Evolutionary conservation across 2,797 vertebrate genomes (phyloP), one percentile per base, ranked within the genome.

Genomic region (Gymnothorax reevesii): DNA sequence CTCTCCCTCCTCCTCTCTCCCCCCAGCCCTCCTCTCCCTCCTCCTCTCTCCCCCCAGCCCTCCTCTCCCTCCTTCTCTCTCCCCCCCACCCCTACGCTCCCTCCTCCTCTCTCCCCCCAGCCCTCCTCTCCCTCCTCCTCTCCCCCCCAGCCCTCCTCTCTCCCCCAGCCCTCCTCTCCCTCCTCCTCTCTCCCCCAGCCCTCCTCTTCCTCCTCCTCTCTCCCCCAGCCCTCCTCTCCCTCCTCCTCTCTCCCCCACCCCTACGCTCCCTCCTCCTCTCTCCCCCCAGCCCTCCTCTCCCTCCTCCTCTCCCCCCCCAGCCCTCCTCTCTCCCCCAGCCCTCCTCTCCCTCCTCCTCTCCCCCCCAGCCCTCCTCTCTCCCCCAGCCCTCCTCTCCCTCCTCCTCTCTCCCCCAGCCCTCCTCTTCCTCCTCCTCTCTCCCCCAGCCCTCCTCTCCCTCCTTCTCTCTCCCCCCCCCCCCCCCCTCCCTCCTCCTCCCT

Each of bases 361-460:
- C 96, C 96, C 97, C 97, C 96, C 94, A n/a, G n/a, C n/a, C n/a
- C n/a, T n/a, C n/a, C n/a, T n/a, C n/a, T n/a, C n/a, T n/a, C 85
- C 87, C 82, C 62, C 22, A 17, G 62, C 49, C n/a, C 42, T 25
- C 60, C 55, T 62, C 27, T 10, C 60, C 4, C 4, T 79, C 52
- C 85, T 88, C 66, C 86, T 69, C 77, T 89, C 94, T 96, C 96
- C 97, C 97, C 96, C 94, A n/a, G n/a, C n/a, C n/a, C n/a, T n/a
- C n/a, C n/a, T n/a, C n/a, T n/a, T n/a, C n/a, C n/a, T n/a, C n/a
- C n/a, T n/a, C n/a, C n/a, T n/a, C n/a, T n/a, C n/a, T n/a, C 85
- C 87, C 82, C 62, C 22, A 17, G 62, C 49, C n/a, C 42, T 25
- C 60, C 55, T 62, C 27, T 10, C 60, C 4, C 4, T 79, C 52